Evolutionary conservation across 2,113 vertebrate genomes (phyloP), one percentile per base, ranked within the genome.

Genomic region (Cisticola juncidis): DNA sequence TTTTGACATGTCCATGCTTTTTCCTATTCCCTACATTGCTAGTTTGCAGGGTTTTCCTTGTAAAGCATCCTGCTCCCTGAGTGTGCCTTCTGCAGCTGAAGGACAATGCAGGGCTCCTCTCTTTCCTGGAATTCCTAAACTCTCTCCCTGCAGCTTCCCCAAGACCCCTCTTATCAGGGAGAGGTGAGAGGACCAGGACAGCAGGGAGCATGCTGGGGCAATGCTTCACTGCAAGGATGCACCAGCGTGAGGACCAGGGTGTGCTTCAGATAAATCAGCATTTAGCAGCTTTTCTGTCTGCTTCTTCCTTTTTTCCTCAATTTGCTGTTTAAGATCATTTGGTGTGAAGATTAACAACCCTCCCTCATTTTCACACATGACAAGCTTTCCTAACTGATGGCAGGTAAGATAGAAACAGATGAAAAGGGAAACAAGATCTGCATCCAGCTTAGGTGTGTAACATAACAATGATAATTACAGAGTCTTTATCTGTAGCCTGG

Each of bases 1-100:
- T 42, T 91, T 65, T 65, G 48, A 36, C 11, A 20, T 0, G 0
- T 44, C 22, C 1, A 0, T 56, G 14, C 4, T 14, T 87, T 61
- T 25, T 18, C 5, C 10, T 73, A 48, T 84, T 77, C 45, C 45
- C 9, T 53, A 6, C 40, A 24, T 9, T 19, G 42, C 22, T 33
- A 45, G 2, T 16, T 47, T 77, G 31, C 4, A 61, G 36, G 9
- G 11, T 20, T 80, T 71, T 45, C 38, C 13, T 78, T 44, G n/a
- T 5, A 69, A 79, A 54, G 5, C 26, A 29, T 31, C 5, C 29
- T n/a, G 9, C 23, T 58, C 23, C 29, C 9, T 50, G 7, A n/a
- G 16, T 3, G 3, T 31, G 7, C 9, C 14, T 54, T 12, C 44
- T 65, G 54, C 12, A 86, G n/a, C 6, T 5, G 8, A 24, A 83